Evolutionary conservation across 2,797 vertebrate species (phyloP).

Genomic region (Galagoides demidoff): DNA sequence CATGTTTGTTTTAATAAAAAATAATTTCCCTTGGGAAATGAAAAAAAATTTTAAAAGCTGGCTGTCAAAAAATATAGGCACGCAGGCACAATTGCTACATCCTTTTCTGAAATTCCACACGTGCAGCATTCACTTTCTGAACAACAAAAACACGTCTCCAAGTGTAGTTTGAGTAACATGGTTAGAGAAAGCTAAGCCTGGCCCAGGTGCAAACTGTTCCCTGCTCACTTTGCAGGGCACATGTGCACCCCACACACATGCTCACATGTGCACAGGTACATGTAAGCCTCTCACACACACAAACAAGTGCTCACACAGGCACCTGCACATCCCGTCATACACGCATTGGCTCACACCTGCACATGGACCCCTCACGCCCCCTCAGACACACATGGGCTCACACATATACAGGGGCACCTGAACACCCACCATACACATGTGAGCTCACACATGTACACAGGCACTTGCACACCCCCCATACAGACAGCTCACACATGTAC

Average conservation of each 20-base stretch:
- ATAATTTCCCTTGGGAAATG: not conserved
- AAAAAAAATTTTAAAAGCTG: not conserved
- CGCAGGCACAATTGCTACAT: not conserved
- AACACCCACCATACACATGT: no score
- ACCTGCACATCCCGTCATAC: rapidly evolving
- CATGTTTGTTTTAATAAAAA: not conserved
- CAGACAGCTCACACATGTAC: not conserved
- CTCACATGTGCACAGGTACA: no score
- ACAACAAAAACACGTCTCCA: not conserved
- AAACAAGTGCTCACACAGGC: not conserved
- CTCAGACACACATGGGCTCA: no score
- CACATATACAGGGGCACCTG: no score
- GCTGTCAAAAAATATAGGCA: not conserved
- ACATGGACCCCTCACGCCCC: no score
- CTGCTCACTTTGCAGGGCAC: no score
- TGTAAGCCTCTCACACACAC: no score
- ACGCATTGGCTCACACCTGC: no score
- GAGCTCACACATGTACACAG: not conserved
- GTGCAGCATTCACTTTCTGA: not conserved
- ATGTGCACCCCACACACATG: not conserved
- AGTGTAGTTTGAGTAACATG: rapidly evolving
- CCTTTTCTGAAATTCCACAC: not conserved
- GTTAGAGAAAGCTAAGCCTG: rapidly evolving
- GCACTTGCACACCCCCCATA: no score
- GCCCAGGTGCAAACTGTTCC: rapidly evolving